Percentiles rank a stretch among this genome's conserved stretches.
phyloP scores from a whole-genome alignment of 2,888 invertebrate genomes.

The Lasioglossum figueresi region DNA sequence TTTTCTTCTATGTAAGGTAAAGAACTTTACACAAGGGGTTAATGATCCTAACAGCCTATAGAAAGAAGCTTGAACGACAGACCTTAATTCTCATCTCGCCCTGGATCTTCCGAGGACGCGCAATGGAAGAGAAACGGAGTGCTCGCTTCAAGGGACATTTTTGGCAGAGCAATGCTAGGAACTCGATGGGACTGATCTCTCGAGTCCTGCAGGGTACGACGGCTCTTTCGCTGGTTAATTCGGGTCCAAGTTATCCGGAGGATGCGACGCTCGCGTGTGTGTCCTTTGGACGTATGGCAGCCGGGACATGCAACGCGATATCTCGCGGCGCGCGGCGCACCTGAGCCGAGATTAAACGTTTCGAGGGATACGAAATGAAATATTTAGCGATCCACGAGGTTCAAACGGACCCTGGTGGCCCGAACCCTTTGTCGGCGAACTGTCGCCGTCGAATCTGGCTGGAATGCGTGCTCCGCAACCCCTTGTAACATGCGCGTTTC shows the following conservation, averaged over 20 bases:
- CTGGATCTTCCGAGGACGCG: not conserved
- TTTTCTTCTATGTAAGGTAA: too few relatives aligned
- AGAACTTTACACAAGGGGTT: too few relatives aligned
- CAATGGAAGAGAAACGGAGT: too few relatives aligned
- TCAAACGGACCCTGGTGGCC: slow-evolving; percentile 50
- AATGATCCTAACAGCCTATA: too few relatives aligned
- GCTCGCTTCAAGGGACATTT: not conserved
- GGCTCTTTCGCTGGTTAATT: not conserved
- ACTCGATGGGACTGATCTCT: not conserved
- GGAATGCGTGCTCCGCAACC: slow-evolving; percentile 65
- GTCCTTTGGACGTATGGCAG: slow-evolving; percentile 5
- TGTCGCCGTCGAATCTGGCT: slow-evolving; percentile 64
- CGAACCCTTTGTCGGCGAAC: slow-evolving; percentile 72
- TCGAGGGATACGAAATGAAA: slow-evolving; percentile 81
- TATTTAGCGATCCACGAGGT: slow-evolving; percentile 79
- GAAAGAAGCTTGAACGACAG: too few relatives aligned
- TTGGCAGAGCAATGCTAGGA: not conserved
- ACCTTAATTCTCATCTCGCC: not conserved
- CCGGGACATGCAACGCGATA: slow-evolving; percentile 50
- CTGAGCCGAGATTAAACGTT: slow-evolving; percentile 82
- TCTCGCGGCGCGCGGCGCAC: slow-evolving; percentile 75
- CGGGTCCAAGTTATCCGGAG: slow-evolving; percentile 18
- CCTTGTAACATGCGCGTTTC: slow-evolving; percentile 56
- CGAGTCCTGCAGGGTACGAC: too few relatives aligned
- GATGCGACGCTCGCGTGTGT: slow-evolving; percentile 13